Conservation (phyloP, 2,888 invertebrate species). For the Phyllotreta cruciferae region DNA sequence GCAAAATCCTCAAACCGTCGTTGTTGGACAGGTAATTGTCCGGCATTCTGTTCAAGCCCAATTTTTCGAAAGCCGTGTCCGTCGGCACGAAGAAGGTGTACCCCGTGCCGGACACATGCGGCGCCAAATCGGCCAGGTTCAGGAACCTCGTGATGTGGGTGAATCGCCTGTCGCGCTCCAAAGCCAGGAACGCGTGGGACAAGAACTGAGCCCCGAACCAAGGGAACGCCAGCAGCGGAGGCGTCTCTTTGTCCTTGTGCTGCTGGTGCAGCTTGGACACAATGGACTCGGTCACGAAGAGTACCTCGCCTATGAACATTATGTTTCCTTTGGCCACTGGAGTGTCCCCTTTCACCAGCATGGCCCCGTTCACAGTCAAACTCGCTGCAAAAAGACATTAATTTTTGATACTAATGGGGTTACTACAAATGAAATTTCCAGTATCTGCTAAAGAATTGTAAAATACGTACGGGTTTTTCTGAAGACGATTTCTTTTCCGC, state of each 20-base stretch:
- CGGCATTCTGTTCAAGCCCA: slow-evolving; percentile 66
- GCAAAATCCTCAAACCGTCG: slow-evolving; percentile 65
- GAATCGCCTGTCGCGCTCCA: slow-evolving; percentile 65
- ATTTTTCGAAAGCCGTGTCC: slow-evolving; percentile 69
- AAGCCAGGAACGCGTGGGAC: slow-evolving; percentile 68
- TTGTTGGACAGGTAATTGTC: slow-evolving; percentile 66
- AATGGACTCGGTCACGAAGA: slow-evolving; percentile 69
- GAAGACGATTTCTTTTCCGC: slow-evolving; percentile 66
- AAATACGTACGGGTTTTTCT: slow-evolving; percentile 65
- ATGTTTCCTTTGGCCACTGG: slow-evolving; percentile 68
- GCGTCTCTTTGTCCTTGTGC: slow-evolving; percentile 71
- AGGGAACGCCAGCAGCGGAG: slow-evolving; percentile 69
- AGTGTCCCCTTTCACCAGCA: slow-evolving; percentile 68
- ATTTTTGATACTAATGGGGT: no score
- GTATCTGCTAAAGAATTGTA: background rate
- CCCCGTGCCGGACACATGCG: slow-evolving; percentile 68
- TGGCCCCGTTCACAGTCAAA: slow-evolving; percentile 67
- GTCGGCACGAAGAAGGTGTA: slow-evolving; percentile 76
- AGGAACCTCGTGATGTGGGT: slow-evolving; percentile 68
- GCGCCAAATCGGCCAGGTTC: slow-evolving; percentile 69
- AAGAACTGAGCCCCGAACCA: slow-evolving; percentile 72
- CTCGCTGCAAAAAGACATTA: slow-evolving; percentile 55
- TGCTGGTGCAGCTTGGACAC: slow-evolving; percentile 69
- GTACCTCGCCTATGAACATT: slow-evolving; percentile 69
- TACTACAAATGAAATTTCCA: no score